A percentile compares a stretch with the other conserved stretches of the same genome.
Evolutionary conservation across 2,797 vertebrate species (phyloP).

Genomic region (Craterocephalus amniculus): DNA sequence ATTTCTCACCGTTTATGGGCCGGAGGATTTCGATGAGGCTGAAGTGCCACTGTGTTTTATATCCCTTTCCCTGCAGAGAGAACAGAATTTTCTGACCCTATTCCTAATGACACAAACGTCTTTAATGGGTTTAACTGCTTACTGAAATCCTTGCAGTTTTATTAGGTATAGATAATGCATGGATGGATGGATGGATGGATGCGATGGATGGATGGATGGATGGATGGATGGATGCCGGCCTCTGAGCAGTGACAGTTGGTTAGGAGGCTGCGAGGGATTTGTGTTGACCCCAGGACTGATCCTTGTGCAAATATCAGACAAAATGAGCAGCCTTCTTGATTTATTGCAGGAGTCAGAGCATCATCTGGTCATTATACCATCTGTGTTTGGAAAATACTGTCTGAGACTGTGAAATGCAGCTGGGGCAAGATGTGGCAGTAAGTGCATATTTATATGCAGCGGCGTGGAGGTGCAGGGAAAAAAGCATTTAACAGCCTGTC

Average conservation of each 20-base stretch:
- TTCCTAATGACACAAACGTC: constrained; percentile 47
- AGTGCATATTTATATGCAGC: constrained; percentile 28
- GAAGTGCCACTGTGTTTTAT: constrained; percentile 46
- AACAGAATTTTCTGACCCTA: constrained; percentile 10
- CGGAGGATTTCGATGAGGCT: constrained; percentile 30
- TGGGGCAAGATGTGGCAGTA: not conserved
- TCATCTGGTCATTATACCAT: constrained; percentile 16
- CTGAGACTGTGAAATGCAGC: constrained; percentile 9
- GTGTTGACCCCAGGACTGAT: constrained; percentile 13
- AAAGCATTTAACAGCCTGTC: constrained; percentile 30
- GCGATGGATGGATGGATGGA: not conserved
- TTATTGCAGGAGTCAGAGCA: constrained; percentile 23
- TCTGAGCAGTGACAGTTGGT: constrained; percentile 15
- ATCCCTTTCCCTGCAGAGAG: constrained; percentile 25
- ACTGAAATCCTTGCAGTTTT: not conserved
- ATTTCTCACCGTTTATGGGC: constrained; percentile 48
- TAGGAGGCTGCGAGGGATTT: constrained; percentile 35
- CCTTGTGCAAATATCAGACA: constrained; percentile 32
- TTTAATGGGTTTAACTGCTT: not conserved
- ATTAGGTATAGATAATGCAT: not conserved
- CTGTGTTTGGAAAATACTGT: constrained; percentile 17
- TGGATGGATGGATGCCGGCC: not conserved
- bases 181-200: not conserved
- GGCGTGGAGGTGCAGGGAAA: constrained; percentile 3
- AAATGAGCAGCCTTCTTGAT: constrained; percentile 19